Conservation (phyloP, 2,797 vertebrate species). For the Fratercula arctica region DNA sequence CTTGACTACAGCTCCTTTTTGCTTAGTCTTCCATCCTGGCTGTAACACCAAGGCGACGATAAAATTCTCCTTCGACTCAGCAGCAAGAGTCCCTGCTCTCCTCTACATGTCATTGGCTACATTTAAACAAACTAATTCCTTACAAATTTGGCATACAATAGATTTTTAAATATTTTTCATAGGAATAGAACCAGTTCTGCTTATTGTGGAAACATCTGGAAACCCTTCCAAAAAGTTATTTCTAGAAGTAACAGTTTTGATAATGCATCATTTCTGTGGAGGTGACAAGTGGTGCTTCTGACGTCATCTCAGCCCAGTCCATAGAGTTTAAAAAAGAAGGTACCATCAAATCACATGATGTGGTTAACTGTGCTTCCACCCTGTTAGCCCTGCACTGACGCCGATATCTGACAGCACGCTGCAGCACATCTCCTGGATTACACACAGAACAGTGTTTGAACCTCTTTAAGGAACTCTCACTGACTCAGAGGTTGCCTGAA, state of each 20-base stretch:
- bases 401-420: neutral
- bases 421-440: neutral
- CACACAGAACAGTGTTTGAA: neutral
- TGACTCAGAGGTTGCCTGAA: neutral
- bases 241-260: neutral
- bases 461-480: neutral
- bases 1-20: neutral
- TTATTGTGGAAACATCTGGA: neutral
- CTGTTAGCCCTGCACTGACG: neutral
- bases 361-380: neutral
- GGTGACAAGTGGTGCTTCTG: neutral
- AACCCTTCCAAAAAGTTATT: neutral
- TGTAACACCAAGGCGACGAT: accelerated
- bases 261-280: neutral
- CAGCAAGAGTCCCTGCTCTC: neutral
- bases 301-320: neutral
- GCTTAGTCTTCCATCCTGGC: neutral
- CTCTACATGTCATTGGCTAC: neutral
- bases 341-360: neutral
- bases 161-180: neutral
- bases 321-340: neutral
- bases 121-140: neutral
- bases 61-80: neutral
- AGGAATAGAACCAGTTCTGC: neutral
- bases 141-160: neutral